These are phyloP conservation scores for Sterrhoptilus dennistouni DNA, from an alignment of 2,113 vertebrate species.

Conservation along the genomic window DNA sequence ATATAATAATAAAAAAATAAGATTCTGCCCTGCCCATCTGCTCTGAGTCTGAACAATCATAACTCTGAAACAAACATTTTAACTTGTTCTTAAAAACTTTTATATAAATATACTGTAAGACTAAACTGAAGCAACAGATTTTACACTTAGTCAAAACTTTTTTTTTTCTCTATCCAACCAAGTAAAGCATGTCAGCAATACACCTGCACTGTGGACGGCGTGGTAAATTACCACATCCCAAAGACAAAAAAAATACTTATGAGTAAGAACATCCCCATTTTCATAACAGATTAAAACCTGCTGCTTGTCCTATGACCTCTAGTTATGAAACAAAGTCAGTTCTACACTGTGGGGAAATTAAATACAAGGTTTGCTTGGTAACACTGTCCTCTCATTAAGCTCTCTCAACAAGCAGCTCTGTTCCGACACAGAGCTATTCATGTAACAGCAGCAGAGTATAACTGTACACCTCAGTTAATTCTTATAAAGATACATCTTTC, in stretches of 20 bases:
- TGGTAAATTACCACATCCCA: not conserved
- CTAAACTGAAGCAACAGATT: constrained; percentile 60
- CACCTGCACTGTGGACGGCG: not conserved
- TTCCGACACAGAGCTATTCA: constrained; percentile 2
- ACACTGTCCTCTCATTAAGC: constrained; percentile 58
- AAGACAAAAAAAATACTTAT: not conserved
- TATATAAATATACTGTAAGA: constrained; percentile 55
- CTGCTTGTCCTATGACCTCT: not conserved
- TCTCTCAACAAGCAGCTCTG: constrained; percentile 70
- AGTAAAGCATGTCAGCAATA: not conserved
- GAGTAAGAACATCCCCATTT: not conserved
- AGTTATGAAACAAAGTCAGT: constrained; percentile 48
- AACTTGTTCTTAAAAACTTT: constrained; percentile 69
- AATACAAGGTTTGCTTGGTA: constrained; percentile 36
- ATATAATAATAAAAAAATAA: not conserved
- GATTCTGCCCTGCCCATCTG: constrained; percentile 87
- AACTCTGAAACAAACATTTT: constrained; percentile 80
- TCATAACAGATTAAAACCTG: not conserved
- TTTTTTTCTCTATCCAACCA: not conserved
- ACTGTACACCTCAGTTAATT: constrained; percentile 39
- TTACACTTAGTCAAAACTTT: constrained; percentile 16
- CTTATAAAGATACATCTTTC: not conserved
- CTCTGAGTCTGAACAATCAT: constrained; percentile 86
- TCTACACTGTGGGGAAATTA: constrained; percentile 45
- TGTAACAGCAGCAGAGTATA: constrained; percentile 50